Conservation (phyloP, 2,888 invertebrate genomes). For the Monochamus alternatus region DNA sequence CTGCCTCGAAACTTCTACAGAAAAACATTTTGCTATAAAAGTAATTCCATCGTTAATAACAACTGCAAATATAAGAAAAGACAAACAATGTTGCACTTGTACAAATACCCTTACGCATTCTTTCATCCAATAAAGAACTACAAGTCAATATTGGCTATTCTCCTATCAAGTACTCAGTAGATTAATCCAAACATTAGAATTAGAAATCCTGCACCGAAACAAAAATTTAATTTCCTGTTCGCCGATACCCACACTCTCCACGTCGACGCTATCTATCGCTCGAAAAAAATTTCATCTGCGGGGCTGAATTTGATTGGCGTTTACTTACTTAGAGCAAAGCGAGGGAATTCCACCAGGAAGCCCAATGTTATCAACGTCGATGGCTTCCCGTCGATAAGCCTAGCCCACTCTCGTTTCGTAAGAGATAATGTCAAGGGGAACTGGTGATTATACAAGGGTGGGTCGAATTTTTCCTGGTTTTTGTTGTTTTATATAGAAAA, state of each 20-base stretch:
- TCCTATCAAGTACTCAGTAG: no score
- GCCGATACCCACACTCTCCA: neutral
- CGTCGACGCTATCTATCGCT: neutral
- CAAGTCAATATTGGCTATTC: no score
- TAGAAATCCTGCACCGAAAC: neutral
- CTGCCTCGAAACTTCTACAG: no score
- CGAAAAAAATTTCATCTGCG: conserved; percentile 6
- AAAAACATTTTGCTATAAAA: no score
- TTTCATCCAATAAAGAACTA: no score
- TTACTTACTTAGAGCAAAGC: conserved; percentile 1
- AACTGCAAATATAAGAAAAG: no score
- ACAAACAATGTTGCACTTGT: no score
- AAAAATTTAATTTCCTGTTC: conserved; percentile 12
- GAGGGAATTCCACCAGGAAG: conserved; percentile 1
- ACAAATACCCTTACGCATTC: no score
- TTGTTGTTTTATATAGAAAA: no score
- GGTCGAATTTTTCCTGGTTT: no score
- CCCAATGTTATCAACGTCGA: conserved; percentile 5
- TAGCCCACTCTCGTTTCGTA: neutral
- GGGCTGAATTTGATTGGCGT: conserved; percentile 7
- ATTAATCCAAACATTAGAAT: neutral
- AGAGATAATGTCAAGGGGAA: neutral
- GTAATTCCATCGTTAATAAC: no score
- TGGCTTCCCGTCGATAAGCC: neutral
- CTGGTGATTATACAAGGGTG: neutral